Evolutionary conservation across 2,113 vertebrate species (phyloP).

Genomic region (Eurystomus gularis): DNA sequence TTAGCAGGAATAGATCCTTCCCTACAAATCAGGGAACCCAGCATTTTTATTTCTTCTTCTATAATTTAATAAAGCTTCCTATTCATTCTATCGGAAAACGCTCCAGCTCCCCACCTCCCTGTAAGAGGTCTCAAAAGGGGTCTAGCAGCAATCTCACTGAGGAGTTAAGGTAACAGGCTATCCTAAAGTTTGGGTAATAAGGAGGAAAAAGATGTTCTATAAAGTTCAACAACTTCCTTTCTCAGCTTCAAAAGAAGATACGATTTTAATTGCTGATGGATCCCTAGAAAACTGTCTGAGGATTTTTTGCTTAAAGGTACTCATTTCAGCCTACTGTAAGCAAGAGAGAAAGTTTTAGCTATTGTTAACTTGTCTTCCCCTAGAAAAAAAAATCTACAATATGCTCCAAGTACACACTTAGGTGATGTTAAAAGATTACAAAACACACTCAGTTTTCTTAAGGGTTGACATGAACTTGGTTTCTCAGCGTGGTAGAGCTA

Average conservation of each 20-base stretch:
- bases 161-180: not conserved
- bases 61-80: not conserved
- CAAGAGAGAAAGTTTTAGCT: not conserved
- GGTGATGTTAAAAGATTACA: not conserved
- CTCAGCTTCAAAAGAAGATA: not conserved
- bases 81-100: not conserved
- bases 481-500: not conserved
- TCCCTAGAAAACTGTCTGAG: not conserved
- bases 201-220: not conserved
- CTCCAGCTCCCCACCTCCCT: not conserved
- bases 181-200: not conserved
- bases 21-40: not conserved
- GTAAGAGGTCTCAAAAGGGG: not conserved
- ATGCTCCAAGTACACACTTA: not conserved
- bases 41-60: not conserved
- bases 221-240: not conserved
- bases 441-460: not conserved
- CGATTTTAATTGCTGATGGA: not conserved
- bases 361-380: not conserved
- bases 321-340: not conserved
- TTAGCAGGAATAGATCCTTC: not conserved
- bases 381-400: not conserved
- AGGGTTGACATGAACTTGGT: not conserved
- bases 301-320: not conserved
- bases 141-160: not conserved